Percentiles rank a stretch among this genome's conserved stretches.
Conservation (phyloP, 2,888 invertebrate species). For the Ochropleura plecta region DNA sequence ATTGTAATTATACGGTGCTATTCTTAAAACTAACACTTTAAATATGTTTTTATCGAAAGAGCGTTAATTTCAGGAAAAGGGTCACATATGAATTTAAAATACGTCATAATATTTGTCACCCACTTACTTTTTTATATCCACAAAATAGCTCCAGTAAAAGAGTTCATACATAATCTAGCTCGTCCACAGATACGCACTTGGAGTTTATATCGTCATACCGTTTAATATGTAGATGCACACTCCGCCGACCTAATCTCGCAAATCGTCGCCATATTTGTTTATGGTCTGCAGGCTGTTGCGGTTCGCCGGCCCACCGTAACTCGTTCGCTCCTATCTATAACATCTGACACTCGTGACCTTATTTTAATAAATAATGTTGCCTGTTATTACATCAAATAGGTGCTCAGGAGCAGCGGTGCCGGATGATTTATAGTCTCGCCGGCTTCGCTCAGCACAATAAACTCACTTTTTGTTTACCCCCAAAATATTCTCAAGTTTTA, state of each 20-base stretch:
- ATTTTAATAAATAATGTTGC: slow-evolving; percentile 80
- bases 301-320: slow-evolving; percentile 52
- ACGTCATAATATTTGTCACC: slow-evolving; percentile 18
- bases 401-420: slow-evolving; percentile 80
- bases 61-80: slow-evolving; percentile 5
- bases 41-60: neutral
- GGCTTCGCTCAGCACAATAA: slow-evolving; percentile 68
- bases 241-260: slow-evolving; percentile 47
- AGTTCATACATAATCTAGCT: slow-evolving; percentile 33
- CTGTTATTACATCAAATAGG: slow-evolving; percentile 83
- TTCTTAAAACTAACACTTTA: neutral
- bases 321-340: slow-evolving; percentile 62
- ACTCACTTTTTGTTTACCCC: slow-evolving; percentile 73
- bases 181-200: slow-evolving; percentile 21
- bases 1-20: neutral
- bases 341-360: slow-evolving; percentile 70
- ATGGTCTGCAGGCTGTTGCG: slow-evolving; percentile 49
- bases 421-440: slow-evolving; percentile 75
- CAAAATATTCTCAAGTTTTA: slow-evolving; percentile 64
- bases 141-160: slow-evolving; percentile 42
- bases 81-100: slow-evolving; percentile 8
- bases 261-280: slow-evolving; percentile 59
- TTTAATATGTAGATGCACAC: slow-evolving; percentile 56
- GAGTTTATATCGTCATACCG: slow-evolving; percentile 43
- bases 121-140: slow-evolving; percentile 35